Evolutionary conservation across 2,888 invertebrate species (phyloP).

Genomic region (Volucella zonaria): DNA sequence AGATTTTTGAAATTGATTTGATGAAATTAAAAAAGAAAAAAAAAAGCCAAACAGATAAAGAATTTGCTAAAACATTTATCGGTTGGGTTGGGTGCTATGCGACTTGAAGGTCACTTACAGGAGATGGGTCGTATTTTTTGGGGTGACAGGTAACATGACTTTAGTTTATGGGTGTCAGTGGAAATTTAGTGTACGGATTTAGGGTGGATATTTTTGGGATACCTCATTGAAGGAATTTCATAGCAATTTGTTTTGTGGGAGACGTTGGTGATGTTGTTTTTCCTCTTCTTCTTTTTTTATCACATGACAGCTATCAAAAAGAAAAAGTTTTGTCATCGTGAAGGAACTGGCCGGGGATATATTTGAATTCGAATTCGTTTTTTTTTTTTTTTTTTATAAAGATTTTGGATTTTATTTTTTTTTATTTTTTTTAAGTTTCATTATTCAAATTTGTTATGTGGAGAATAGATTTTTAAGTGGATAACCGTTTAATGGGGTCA

Average conservation of each 20-base stretch:
- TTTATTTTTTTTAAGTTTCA: conserved; percentile 19
- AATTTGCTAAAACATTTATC: neutral
- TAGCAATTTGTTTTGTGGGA: conserved; percentile 11
- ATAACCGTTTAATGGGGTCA: neutral
- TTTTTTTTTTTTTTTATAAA: neutral
- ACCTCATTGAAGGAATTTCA: conserved; percentile 28
- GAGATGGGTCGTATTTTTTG: conserved; percentile 3
- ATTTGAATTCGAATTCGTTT: conserved; percentile 17
- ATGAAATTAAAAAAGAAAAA: neutral
- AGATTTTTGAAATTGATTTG: neutral
- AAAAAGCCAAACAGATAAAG: conserved; percentile 3
- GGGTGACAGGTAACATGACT: conserved; percentile 65
- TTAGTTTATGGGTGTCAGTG: conserved; percentile 58
- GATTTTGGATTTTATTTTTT: neutral
- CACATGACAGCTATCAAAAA: conserved; percentile 42
- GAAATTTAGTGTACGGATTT: conserved; percentile 33
- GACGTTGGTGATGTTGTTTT: neutral
- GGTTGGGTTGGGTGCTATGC: neutral
- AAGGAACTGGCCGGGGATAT: conserved; percentile 14
- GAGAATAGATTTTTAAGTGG: conserved; percentile 5
- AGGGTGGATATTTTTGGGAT: conserved; percentile 8
- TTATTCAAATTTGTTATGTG: conserved; percentile 4
- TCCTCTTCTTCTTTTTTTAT: neutral
- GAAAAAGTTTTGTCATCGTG: neutral
- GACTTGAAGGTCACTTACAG: conserved; percentile 48